Percentiles rank a stretch among this genome's conserved stretches.
phyloP scores from a whole-genome alignment of 1,140 invertebrate species.

The Periplaneta americana region DNA sequence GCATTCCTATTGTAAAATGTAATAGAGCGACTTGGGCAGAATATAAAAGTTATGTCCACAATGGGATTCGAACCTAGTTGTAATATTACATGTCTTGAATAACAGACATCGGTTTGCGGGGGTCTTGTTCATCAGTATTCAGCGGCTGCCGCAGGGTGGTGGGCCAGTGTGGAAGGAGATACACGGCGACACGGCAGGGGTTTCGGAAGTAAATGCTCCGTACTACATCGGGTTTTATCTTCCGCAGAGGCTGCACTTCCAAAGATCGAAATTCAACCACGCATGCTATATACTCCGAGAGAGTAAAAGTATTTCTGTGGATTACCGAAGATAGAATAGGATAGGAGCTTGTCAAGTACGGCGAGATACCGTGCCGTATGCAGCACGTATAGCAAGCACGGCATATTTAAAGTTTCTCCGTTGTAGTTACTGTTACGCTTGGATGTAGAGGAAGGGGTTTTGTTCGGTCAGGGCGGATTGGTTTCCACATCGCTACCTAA shows the following conservation, averaged over 20 bases:
- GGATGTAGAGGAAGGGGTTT: neutral
- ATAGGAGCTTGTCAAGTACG: neutral
- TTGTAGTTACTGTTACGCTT: neutral
- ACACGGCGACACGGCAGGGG: neutral
- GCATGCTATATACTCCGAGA: neutral
- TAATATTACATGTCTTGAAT: neutral
- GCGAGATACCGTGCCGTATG: neutral
- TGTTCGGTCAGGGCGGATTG: neutral
- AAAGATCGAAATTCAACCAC: neutral
- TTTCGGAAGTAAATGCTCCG: neutral
- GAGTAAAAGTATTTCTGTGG: neutral
- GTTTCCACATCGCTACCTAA: neutral
- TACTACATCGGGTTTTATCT: neutral
- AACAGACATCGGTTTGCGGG: neutral
- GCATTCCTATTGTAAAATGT: neutral
- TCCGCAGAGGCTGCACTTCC: neutral
- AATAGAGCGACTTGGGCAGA: neutral
- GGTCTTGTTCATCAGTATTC: neutral
- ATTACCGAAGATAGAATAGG: neutral
- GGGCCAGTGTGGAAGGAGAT: neutral
- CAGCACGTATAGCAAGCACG: neutral
- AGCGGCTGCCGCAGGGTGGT: neutral
- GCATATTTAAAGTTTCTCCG: neutral
- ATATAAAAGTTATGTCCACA: neutral
- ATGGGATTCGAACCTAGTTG: neutral